These are phyloP conservation scores for Brachionus paranguensis DNA, from an alignment of 1,140 invertebrate genomes.

Conservation along the genomic window DNA sequence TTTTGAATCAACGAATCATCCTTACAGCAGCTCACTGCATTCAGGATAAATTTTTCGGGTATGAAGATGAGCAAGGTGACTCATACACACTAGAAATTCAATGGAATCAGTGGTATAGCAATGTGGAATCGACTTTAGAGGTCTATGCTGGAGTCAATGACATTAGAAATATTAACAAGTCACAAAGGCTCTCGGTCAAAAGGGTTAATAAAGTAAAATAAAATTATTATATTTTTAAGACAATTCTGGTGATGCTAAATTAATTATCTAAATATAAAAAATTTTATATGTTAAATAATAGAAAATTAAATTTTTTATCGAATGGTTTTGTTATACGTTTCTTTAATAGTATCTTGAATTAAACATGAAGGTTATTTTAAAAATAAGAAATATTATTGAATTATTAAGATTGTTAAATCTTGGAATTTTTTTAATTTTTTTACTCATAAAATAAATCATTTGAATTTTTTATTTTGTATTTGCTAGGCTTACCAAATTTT, in stretches of 20 bases:
- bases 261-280: too few relatives aligned
- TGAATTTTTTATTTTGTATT: too few relatives aligned
- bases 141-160: conserved; percentile 15
- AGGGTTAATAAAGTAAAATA: conserved; percentile 19
- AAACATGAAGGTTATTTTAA: too few relatives aligned
- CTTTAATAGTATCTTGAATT: too few relatives aligned
- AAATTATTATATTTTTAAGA: not conserved
- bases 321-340: too few relatives aligned
- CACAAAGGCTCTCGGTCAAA: not conserved
- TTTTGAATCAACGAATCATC: conserved; percentile 8
- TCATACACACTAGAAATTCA: not conserved
- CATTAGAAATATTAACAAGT: not conserved
- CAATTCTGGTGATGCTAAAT: not conserved
- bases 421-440: too few relatives aligned
- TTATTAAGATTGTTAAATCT: too few relatives aligned
- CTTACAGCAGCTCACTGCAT: conserved; percentile 27
- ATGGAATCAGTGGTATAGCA: not conserved
- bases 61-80: not conserved
- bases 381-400: too few relatives aligned
- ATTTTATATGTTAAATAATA: too few relatives aligned
- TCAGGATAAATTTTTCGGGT: not conserved
- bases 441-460: too few relatives aligned
- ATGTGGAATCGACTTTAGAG: conserved; percentile 32
- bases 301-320: too few relatives aligned
- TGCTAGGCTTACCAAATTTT: too few relatives aligned